Evolutionary conservation across 2,888 invertebrate genomes (phyloP), one percentile per base, ranked within the genome.

Genomic region (Mayetiola destructor): DNA sequence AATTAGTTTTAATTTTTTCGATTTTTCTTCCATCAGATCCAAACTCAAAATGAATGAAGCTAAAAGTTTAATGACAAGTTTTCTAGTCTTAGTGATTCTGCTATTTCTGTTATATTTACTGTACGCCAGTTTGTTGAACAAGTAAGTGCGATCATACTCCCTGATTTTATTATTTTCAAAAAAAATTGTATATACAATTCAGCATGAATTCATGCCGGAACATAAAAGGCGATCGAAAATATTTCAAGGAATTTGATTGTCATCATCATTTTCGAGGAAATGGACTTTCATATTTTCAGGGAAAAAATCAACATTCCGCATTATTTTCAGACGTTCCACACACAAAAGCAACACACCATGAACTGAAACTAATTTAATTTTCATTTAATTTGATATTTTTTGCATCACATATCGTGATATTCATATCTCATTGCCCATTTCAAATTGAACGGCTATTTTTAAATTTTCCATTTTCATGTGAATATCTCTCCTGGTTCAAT

Each of bases 51-150:
- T 71, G 70, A 71, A 68, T 71, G 84, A 84, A 73, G 79, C 83
- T 63, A 79, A 76, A 63, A 84, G 77, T 72, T 77, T 84, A 63
- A 74, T 82, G 66, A 82, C 82, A 69, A 84, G 84, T 64, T 84
- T 84, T 69, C 69, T 82, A 62, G 84, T 84, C 69, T 73, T 84
- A 68, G 78, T 84, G 66, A 75, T 81, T 57, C 75, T 84, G 59
- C 75, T 84, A 60, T 77, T 80, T 65, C 77, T 82, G 59, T 75
- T 84, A 60, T 84, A 82, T 77, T 73, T 82, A 55, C 77, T 84
- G 64, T 84, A 84, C 73, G 77, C 81, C 56, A 82, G 82, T 60
- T 63, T 81, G 54, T 55, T 55, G 16, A 37, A 23, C 29, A 55
- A 55, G 55, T 55, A 55, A 55, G 55, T 48, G 48, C 2, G n/a